Base-by-base conservation (phyloP, 2,888 invertebrate species). In the Hoplodrina ambigua region DNA sequence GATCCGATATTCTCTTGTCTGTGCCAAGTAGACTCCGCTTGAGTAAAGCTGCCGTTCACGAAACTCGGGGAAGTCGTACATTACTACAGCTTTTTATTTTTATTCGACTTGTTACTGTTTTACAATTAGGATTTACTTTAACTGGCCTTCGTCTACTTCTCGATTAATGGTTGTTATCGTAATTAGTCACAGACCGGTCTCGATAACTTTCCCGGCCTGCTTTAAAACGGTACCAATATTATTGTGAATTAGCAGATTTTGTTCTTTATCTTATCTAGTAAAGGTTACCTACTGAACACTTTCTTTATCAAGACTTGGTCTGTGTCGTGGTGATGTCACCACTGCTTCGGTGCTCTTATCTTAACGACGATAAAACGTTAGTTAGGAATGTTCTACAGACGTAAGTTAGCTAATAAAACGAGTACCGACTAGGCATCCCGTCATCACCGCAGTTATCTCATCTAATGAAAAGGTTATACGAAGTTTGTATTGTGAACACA, bases 1-100 rank as follows among this genome's bases (percentile, higher is more conserved):
- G 93, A 95, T 94, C 93, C 94, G 94, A 95, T 96, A 95, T 91
- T 94, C 95, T 94, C 93, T 93, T 90, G 94, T 92, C 94, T 94
- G 91, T 90, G 90, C 91, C 91, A 90, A 94, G 93, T 91, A 90
- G 89, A 92, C 91, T 91, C 89, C 88, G 92, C 90, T 91, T 88
- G 91, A 94, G 91, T 92, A 89, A 91, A 91, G 89, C 89, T 87
- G 88, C 84, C 90, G 92, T 89, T 91, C 89, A 90, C 89, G 81
- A 90, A 88, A 87, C 83, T 78, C 81, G 67, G 86, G 87, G 88
- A 89, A 89, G 89, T 87, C 87, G 88, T 90, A 88, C 87, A 89
- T 89, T 88, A 88, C 84, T 88, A 88, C 84, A 84, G 73, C 80
- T 86, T 88, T 87, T 87, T 90, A 87, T 88, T 89, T 87, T 84